Conservation (phyloP, 1,140 invertebrate species). For the Sarcophaga peregrina region DNA sequence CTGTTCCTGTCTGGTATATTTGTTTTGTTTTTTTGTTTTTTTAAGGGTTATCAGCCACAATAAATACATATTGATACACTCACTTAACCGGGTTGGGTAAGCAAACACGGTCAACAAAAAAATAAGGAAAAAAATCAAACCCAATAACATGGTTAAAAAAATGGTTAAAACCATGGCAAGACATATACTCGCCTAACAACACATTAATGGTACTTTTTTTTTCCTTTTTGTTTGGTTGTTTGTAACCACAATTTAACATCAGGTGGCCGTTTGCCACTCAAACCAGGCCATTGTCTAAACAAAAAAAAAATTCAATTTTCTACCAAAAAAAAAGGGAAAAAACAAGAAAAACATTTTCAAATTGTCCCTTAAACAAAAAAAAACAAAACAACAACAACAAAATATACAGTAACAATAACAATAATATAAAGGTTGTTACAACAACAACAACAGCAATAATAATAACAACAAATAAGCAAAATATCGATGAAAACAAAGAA, state of each 20-base stretch:
- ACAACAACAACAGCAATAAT: too few species aligned
- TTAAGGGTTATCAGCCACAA: background rate
- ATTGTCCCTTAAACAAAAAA: background rate
- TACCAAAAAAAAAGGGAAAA: background rate
- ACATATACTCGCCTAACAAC: background rate
- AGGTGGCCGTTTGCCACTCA: background rate
- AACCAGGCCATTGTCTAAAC: background rate
- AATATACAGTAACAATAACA: too few species aligned
- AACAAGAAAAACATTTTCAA: background rate
- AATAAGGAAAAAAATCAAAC: too few species aligned
- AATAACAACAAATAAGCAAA: background rate
- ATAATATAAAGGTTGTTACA: slow-evolving; percentile 1
- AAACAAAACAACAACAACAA: background rate
- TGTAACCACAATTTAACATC: slow-evolving; percentile 22
- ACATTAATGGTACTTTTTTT: slow-evolving; percentile 2
- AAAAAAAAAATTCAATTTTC: background rate
- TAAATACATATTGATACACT: slow-evolving; percentile 25
- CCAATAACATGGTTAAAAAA: too few species aligned
- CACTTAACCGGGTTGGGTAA: background rate
- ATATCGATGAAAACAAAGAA: background rate
- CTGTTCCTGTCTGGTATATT: background rate
- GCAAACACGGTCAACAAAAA: too few species aligned
- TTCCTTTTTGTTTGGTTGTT: too few species aligned
- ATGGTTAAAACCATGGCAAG: background rate
- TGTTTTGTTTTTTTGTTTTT: background rate